Percentiles rank a stretch among this genome's conserved stretches.
These are phyloP conservation scores for Trialeurodes vaporariorum DNA, from an alignment of 1,140 invertebrate genomes.

Conservation along the genomic window DNA sequence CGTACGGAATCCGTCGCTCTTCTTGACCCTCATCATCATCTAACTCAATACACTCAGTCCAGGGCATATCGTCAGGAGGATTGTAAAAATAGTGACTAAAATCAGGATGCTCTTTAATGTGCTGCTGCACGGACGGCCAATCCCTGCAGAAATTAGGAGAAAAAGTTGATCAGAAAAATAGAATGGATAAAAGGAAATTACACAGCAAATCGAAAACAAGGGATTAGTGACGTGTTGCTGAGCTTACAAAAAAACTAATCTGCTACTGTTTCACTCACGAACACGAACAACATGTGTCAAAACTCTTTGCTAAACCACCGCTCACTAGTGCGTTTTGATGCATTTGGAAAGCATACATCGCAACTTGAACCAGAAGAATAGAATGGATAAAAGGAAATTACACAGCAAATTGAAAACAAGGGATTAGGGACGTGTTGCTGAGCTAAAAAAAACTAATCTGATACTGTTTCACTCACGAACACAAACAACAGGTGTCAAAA, in stretches of 20 bases:
- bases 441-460: no score
- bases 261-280: no score
- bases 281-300: no score
- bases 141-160: conserved; percentile 45
- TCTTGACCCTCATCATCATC: conserved; percentile 41
- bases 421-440: no score
- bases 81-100: conserved; percentile 86
- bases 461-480: no score
- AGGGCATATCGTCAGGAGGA: conserved; percentile 60
- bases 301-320: no score
- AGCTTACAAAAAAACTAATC: no score
- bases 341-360: no score
- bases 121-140: conserved; percentile 73
- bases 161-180: neutral
- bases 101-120: conserved; percentile 73
- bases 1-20: conserved; percentile 72
- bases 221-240: no score
- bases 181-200: conserved; percentile 3
- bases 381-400: conserved; percentile 3
- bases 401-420: neutral
- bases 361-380: neutral
- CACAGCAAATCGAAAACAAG: neutral
- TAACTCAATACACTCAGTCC: conserved; percentile 64
- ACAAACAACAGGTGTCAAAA: no score
- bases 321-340: no score